Conservation (phyloP, 1,140 invertebrate genomes). For the Scaptodrosophila lebanonensis region DNA sequence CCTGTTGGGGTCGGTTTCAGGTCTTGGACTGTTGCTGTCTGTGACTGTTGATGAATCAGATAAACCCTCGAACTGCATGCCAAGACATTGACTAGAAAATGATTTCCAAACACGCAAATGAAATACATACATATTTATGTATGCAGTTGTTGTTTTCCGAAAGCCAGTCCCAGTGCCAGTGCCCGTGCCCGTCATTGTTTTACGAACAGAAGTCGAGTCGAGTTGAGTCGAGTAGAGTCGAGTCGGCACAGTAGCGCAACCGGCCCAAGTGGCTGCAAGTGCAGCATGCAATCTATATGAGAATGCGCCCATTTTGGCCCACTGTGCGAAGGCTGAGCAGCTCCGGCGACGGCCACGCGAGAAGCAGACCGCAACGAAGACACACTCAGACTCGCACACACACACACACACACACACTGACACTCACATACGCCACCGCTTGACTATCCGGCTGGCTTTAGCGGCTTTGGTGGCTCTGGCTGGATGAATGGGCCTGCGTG, state of each 20-base stretch:
- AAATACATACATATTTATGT: constrained; percentile 69
- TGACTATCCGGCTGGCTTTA: background rate
- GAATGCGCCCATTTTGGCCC: constrained; percentile 3
- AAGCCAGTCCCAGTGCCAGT: too few species aligned
- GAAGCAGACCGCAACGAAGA: constrained; percentile 69
- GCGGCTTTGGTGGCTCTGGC: constrained; percentile 18
- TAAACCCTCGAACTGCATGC: constrained; percentile 69
- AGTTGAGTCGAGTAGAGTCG: too few species aligned
- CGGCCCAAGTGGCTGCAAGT: too few species aligned
- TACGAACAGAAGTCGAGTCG: too few species aligned
- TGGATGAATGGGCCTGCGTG: constrained; percentile 59
- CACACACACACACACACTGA: background rate
- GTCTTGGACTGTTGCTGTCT: constrained; percentile 1
- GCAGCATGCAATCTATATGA: too few species aligned
- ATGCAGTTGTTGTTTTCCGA: constrained; percentile 30
- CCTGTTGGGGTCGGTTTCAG: background rate
- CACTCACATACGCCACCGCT: background rate
- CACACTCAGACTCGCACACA: constrained; percentile 17
- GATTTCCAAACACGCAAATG: constrained; percentile 74
- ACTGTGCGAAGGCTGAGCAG: constrained; percentile 54
- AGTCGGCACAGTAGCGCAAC: background rate
- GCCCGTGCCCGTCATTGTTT: constrained; percentile 56
- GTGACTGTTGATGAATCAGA: constrained; percentile 66
- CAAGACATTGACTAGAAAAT: constrained; percentile 76
- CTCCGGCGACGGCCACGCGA: constrained; percentile 22